Evolutionary conservation across 2,797 vertebrate species (phyloP).

Genomic region (Rhynchonycteris naso): DNA sequence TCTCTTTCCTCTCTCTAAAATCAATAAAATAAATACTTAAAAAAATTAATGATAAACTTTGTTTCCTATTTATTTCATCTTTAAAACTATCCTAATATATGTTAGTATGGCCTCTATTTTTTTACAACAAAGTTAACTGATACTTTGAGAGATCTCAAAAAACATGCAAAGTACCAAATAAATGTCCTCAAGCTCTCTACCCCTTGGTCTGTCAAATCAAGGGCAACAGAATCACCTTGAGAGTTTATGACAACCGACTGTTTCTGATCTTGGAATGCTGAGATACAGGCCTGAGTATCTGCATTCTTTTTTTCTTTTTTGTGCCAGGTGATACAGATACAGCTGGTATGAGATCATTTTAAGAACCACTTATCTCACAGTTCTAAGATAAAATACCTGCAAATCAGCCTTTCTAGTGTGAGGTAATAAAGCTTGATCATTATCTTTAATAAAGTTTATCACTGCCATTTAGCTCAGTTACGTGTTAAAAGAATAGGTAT

Average conservation of each 20-base stretch:
- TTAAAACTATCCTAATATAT: not conserved
- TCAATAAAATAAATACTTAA: too few species aligned
- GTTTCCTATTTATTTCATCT: not conserved
- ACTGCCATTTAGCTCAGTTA: conserved; percentile 1
- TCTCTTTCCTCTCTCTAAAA: too few species aligned
- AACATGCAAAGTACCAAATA: not conserved
- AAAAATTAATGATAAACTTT: not conserved
- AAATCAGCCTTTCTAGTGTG: not conserved
- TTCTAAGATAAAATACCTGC: not conserved
- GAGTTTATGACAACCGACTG: not conserved
- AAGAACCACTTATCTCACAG: not conserved
- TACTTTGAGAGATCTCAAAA: not conserved
- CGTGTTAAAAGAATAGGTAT: not conserved
- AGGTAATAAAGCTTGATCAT: not conserved
- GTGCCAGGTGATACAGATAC: not conserved
- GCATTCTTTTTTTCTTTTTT: not conserved
- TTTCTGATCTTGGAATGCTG: not conserved
- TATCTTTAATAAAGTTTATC: conserved; percentile 33
- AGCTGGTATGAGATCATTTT: not conserved
- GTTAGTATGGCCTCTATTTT: not conserved
- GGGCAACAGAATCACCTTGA: not conserved
- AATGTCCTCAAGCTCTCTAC: not conserved
- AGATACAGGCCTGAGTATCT: not conserved
- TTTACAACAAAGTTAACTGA: not conserved
- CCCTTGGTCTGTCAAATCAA: not conserved